Conservation (phyloP, 2,888 invertebrate genomes). For the Pristionchus exspectatus region DNA sequence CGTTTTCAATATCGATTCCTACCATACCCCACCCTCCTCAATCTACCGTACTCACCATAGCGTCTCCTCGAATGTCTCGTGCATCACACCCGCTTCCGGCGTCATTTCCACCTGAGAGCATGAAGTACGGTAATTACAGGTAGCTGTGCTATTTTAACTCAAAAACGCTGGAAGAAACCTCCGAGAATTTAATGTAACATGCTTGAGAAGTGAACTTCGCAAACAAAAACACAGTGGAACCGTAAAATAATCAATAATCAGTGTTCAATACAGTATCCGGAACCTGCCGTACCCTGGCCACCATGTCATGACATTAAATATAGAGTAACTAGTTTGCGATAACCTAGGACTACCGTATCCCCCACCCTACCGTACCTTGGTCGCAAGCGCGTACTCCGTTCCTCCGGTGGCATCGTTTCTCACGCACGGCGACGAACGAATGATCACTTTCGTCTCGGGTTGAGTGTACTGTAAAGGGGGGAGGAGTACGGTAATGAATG, state of each 20-base stretch:
- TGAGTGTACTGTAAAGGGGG: not conserved
- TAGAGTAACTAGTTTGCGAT: not conserved
- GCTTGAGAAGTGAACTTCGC: too few relatives aligned
- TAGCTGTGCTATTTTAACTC: not conserved
- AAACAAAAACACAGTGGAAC: too few relatives aligned
- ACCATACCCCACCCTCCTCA: not conserved
- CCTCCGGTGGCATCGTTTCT: not conserved
- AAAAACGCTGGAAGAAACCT: too few relatives aligned
- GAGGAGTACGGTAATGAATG: not conserved
- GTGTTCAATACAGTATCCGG: not conserved
- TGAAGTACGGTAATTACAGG: not conserved
- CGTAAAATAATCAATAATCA: too few relatives aligned
- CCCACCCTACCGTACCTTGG: slow-evolving; percentile 1
- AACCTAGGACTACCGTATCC: not conserved
- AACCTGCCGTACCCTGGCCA: too few relatives aligned
- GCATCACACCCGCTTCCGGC: not conserved
- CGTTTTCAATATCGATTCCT: not conserved
- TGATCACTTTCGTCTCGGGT: not conserved
- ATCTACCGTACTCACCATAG: not conserved
- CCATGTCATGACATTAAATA: too few relatives aligned
- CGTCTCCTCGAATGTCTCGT: not conserved
- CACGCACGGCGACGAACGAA: not conserved
- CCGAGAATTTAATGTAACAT: too few relatives aligned
- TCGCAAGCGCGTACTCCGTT: not conserved
- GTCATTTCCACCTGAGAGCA: not conserved